Conservation (phyloP, 1,140 invertebrate genomes). For the Hylyphantes graminicola region DNA sequence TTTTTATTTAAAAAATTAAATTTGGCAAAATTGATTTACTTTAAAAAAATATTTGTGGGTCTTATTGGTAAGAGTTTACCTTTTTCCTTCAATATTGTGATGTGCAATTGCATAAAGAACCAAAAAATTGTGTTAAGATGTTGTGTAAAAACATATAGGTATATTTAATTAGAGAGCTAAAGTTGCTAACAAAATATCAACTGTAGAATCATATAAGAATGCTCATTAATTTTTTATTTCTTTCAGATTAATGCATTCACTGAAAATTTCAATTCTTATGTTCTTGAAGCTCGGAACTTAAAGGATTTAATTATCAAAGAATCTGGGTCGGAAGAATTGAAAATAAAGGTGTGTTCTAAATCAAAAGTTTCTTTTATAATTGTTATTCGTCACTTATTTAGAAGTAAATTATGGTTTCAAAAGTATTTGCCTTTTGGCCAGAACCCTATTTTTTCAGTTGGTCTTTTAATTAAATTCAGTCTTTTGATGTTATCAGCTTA, state of each 20-base stretch:
- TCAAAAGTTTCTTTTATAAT: background rate
- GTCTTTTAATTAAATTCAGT: no score
- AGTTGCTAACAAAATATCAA: background rate
- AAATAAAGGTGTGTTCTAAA: background rate
- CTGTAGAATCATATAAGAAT: background rate
- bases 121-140: background rate
- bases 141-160: background rate
- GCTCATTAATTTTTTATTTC: no score
- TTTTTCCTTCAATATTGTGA: background rate
- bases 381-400: background rate
- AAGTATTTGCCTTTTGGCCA: background rate
- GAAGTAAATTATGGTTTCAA: background rate
- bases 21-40: background rate
- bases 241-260: no score
- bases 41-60: background rate
- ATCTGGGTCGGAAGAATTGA: no score
- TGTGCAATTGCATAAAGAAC: background rate
- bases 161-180: background rate
- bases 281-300: background rate
- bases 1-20: background rate
- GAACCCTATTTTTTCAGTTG: background rate
- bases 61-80: background rate
- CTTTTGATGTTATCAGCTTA: no score
- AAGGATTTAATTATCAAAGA: background rate
- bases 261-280: slow-evolving; percentile 6